Evolutionary conservation across 1,140 invertebrate species (phyloP).

Genomic region (Drosophila takahashii): DNA sequence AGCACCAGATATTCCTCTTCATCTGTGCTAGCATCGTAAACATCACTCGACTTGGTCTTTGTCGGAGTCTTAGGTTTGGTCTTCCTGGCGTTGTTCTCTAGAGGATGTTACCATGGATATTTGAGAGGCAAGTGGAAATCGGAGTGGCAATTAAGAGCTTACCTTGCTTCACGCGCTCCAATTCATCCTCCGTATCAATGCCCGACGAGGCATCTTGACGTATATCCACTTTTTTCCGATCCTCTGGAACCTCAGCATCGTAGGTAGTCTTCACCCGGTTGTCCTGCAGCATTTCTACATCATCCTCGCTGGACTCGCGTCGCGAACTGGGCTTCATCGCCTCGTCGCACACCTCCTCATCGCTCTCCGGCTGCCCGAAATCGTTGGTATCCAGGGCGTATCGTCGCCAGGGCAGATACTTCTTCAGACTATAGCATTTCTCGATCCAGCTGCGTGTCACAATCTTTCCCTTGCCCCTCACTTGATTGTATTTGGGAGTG

Average conservation of each 20-base stretch:
- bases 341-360: slow-evolving; percentile 85
- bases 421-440: slow-evolving; percentile 88
- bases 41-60: slow-evolving; percentile 27
- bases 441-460: slow-evolving; percentile 92
- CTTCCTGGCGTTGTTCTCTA: slow-evolving; percentile 42
- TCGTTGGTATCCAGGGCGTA: slow-evolving; percentile 86
- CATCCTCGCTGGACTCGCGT: slow-evolving; percentile 1
- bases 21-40: slow-evolving; percentile 67
- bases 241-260: not conserved
- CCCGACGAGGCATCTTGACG: slow-evolving; percentile 45
- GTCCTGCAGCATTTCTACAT: not conserved
- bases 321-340: slow-evolving; percentile 46
- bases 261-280: not conserved
- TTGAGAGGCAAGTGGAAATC: not conserved
- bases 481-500: slow-evolving; percentile 94
- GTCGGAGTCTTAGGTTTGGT: slow-evolving; percentile 5
- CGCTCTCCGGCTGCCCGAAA: slow-evolving; percentile 84
- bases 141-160: not conserved
- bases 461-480: slow-evolving; percentile 89
- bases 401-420: slow-evolving; percentile 90
- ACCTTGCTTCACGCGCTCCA: slow-evolving; percentile 84
- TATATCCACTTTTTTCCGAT: not conserved
- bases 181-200: slow-evolving; percentile 86
- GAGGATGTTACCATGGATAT: not conserved
- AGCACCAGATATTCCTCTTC: slow-evolving; percentile 70